Percentiles rank a stretch among this genome's conserved stretches.
phyloP scores from a whole-genome alignment of 1,140 invertebrate genomes.

The Aradophagus sp. region DNA sequence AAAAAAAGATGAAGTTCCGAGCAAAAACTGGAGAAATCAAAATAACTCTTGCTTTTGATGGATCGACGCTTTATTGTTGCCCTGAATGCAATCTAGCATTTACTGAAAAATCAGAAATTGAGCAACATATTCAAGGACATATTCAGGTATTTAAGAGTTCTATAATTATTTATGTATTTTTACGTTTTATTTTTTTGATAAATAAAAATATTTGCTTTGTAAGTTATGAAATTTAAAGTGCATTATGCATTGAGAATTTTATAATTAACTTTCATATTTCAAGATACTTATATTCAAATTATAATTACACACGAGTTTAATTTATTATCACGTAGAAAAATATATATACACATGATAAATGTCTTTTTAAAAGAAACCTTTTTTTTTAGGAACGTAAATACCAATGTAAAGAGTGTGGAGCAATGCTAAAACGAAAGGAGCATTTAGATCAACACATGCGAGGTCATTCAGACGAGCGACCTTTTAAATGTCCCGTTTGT shows the following conservation, averaged over 20 bases:
- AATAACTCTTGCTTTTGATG: slow-evolving; percentile 69
- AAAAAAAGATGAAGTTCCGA: slow-evolving; percentile 73
- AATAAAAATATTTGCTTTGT: too few species aligned
- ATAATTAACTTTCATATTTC: too few species aligned
- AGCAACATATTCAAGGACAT: slow-evolving; percentile 72
- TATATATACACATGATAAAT: too few species aligned
- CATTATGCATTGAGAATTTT: too few species aligned
- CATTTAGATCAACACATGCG: slow-evolving; percentile 80
- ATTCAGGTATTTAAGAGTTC: slow-evolving; percentile 62
- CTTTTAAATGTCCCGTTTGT: slow-evolving; percentile 77
- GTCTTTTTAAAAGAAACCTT: too few species aligned
- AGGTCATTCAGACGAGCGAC: slow-evolving; percentile 84
- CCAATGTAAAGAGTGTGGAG: slow-evolving; percentile 73
- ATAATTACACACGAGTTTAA: too few species aligned
- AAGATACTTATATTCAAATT: too few species aligned
- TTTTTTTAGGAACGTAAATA: slow-evolving; percentile 71
- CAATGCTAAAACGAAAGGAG: slow-evolving; percentile 74
- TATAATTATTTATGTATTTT: slow-evolving; percentile 1
- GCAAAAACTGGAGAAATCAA: slow-evolving; percentile 74
- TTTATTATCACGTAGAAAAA: too few species aligned
- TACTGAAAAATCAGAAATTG: slow-evolving; percentile 67
- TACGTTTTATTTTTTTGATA: too few species aligned
- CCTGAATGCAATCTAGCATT: slow-evolving; percentile 73
- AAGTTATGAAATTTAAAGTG: too few species aligned
- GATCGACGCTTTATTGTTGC: slow-evolving; percentile 72